Base-by-base conservation (phyloP, 2,888 invertebrate genomes). In the Meteorus colon region DNA sequence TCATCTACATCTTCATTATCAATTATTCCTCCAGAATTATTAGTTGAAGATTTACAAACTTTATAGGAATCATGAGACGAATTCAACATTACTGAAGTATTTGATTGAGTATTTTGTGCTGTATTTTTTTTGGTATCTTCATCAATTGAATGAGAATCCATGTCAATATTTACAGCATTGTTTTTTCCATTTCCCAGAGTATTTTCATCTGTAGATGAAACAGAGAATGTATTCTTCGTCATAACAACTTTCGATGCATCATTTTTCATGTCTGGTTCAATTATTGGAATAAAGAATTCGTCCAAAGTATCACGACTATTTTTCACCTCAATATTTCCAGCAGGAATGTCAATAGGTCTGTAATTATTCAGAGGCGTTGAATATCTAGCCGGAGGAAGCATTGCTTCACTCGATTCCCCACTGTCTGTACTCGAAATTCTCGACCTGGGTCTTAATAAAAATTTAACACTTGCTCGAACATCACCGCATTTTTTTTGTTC, bases 321-420 rank as follows among this genome's bases (percentile, higher is more conserved):
- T 24, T 55, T 66, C 27, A 6, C 4, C 10, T 69, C 69, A 48
- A 45, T 31, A 48, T 72, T 72, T 16, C 12, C n/a, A 2, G 5
- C 19, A 48, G 29, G 29, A 2, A n/a, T 12, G n/a, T 59, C 73
- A 2, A 78, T 74, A 3, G 66, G 73, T 27, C 63, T 48, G 65
- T 70, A 68, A 48, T 78, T 78, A n/a, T 77, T 78, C 71, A 81
- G 68, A 24, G 80, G 81, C 10, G 81, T 81, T 19, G 81, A 81
- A 74, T 77, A 80, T 68, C 77, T 77, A 12, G 74, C 75, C 48
- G 70, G 78, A 45, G 68, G 41, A 8, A 63, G 12, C 24, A 71
- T 45, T 10, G 51, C 68, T 41, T 65, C 55, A 55, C 68, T 76
- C 4, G 59, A 68, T 34, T 34, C 55, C 29, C 14, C 65, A 41